These are phyloP conservation scores for Pollimyrus isidori DNA, from an alignment of 2,113 vertebrate genomes.

Conservation along the genomic window DNA sequence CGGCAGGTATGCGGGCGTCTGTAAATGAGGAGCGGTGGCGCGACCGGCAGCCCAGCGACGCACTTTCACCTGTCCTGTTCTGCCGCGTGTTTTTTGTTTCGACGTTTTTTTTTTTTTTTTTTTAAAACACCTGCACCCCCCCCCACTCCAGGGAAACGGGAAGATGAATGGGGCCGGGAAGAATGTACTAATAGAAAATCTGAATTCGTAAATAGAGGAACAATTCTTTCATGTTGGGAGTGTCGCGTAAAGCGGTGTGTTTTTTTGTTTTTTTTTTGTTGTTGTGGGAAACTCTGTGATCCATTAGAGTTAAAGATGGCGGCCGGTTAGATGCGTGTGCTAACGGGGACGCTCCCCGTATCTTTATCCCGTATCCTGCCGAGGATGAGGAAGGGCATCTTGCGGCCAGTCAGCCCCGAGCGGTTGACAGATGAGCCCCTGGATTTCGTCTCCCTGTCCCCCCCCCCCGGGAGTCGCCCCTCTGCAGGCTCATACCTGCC, in stretches of 20 bases:
- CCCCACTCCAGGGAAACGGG: not conserved
- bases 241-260: not conserved
- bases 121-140: no score
- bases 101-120: not conserved
- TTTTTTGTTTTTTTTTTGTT: not conserved
- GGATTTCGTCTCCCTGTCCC: not conserved
- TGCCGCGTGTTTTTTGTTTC: not conserved
- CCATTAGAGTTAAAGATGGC: not conserved
- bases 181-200: not conserved
- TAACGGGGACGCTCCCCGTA: not conserved
- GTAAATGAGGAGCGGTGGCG: constrained; percentile 11
- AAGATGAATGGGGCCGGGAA: constrained; percentile 1
- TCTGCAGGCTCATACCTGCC: not conserved
- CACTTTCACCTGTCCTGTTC: constrained; percentile 15
- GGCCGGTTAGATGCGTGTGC: not conserved
- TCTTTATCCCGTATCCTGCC: not conserved
- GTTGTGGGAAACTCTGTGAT: not conserved
- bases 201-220: not conserved
- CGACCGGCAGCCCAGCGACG: not conserved
- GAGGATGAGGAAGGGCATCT: not conserved
- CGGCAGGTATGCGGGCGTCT: constrained; percentile 66
- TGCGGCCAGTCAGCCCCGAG: not conserved
- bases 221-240: not conserved
- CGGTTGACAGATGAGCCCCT: not conserved
- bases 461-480: not conserved